Base-by-base conservation (phyloP, 2,113 vertebrate genomes). In the Semnornis frantzii region DNA sequence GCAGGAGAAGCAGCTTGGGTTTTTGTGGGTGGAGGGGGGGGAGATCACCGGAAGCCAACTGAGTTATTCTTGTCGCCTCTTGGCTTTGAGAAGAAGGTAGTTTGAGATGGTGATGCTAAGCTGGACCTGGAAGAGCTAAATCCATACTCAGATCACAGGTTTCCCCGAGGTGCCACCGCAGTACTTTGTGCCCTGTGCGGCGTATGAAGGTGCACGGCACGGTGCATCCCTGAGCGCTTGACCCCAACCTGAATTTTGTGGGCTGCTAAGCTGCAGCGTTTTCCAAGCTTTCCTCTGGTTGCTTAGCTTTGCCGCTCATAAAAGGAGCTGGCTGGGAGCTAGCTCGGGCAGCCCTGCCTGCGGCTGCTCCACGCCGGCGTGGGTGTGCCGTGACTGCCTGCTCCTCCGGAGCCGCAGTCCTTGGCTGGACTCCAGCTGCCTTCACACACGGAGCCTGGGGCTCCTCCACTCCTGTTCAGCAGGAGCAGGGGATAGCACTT, bases 1-100 rank as follows among this genome's bases (percentile, higher is more conserved):
- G 92, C 93, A 96, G 89, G 84, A 96, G 91, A 93, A 96, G 90
- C 6, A 93, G 85, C 91, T 97, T 87, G 33, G 65, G 39, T 93
- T 91, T 86, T 90, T 94, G 86, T 94, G 94, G 90, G 94, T 88
- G 92, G 92, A 85, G 76, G 6, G 44, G 42, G 80, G 73, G 79
- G 73, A 83, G 90, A 94, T 90, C 20, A 12, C 90, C 85, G 92
- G 87, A 93, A 92, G 77, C 74, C 8, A 5, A 31, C n/a, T 48
- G 89, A 92, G 78, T 93, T 95, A 92, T 92, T 95, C 90, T 83
- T 73, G 64, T 92, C 23, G 30, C 79, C 63, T 87, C 77, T 92
- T 92, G 77, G 68, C 85, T 90, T 76, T 80, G 86, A 33, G 86
- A 37, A 81, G 71, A 74, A 89, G 69, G 80, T 64, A 57, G 73